Evolutionary conservation across 2,888 invertebrate genomes (phyloP).

Genomic region (Apomyelois bistriatella): DNA sequence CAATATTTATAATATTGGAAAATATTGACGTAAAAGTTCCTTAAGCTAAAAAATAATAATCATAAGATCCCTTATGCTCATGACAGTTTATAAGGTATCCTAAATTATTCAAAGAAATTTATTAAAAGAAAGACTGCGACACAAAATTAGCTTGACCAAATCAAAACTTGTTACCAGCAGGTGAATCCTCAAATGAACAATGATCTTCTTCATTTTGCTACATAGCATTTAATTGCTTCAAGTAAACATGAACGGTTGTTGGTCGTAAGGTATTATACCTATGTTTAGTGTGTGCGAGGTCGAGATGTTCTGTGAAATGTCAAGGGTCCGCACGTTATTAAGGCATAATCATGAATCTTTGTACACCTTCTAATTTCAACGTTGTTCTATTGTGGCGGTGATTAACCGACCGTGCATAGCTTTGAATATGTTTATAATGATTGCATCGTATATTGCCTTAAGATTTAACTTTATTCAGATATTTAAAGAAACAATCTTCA

Average conservation of each 20-base stretch:
- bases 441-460: neutral
- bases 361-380: constrained; percentile 14
- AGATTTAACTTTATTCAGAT: neutral
- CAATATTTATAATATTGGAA: no score
- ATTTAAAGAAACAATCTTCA: neutral
- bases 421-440: neutral
- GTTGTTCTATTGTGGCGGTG: constrained; percentile 3
- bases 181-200: constrained; percentile 25
- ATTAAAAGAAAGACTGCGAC: neutral
- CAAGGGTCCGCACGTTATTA: constrained; percentile 57
- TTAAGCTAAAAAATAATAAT: no score
- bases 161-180: constrained; percentile 27
- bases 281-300: constrained; percentile 53
- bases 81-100: neutral
- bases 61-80: no score
- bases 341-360: constrained; percentile 16
- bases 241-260: constrained; percentile 25
- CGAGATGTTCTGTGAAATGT: constrained; percentile 59
- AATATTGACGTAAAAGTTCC: no score
- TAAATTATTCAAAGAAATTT: neutral
- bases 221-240: constrained; percentile 42
- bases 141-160: constrained; percentile 22
- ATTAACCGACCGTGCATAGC: constrained; percentile 8
- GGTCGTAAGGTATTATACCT: constrained; percentile 53
- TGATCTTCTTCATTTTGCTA: constrained; percentile 1